Evolutionary conservation across 2,113 vertebrate genomes (phyloP).

Genomic region (Anarhynchus alexandrinus): DNA sequence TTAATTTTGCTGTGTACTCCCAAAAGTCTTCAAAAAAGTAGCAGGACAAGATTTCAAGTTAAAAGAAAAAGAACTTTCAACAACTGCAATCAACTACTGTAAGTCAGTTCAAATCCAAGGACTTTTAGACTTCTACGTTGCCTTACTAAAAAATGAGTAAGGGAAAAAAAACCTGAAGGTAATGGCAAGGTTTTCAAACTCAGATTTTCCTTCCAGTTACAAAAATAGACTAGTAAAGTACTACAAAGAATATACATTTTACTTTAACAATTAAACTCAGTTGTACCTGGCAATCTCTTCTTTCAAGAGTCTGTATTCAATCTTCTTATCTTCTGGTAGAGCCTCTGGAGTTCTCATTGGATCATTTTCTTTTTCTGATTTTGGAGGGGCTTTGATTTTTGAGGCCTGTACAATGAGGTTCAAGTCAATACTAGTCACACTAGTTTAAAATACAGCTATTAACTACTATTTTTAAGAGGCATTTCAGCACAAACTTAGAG

Average conservation of each 20-base stretch:
- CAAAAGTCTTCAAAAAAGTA: not conserved
- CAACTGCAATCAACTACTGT: not conserved
- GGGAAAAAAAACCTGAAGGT: not conserved
- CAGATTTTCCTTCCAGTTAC: not conserved
- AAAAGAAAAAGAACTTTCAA: not conserved
- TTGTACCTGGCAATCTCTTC: conserved; percentile 90
- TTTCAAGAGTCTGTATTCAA: conserved; percentile 86
- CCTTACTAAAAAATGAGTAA: not conserved
- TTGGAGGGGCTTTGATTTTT: conserved; percentile 86
- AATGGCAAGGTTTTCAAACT: not conserved
- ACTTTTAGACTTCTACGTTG: not conserved
- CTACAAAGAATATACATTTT: not conserved
- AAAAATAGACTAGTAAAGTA: not conserved
- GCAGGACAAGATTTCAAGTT: not conserved
- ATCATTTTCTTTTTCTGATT: conserved; percentile 95
- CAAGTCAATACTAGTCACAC: not conserved
- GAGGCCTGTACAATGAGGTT: conserved; percentile 78
- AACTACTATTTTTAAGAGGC: not conserved
- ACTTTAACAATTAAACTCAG: not conserved
- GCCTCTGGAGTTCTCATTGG: conserved; percentile 86
- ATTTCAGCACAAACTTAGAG: not conserved
- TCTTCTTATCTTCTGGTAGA: conserved; percentile 84
- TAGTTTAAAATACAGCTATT: not conserved
- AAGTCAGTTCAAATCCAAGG: not conserved
- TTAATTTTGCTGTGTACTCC: not conserved